phyloP scores from a whole-genome alignment of 2,888 invertebrate species.

The Mesorhabditis belari region DNA sequence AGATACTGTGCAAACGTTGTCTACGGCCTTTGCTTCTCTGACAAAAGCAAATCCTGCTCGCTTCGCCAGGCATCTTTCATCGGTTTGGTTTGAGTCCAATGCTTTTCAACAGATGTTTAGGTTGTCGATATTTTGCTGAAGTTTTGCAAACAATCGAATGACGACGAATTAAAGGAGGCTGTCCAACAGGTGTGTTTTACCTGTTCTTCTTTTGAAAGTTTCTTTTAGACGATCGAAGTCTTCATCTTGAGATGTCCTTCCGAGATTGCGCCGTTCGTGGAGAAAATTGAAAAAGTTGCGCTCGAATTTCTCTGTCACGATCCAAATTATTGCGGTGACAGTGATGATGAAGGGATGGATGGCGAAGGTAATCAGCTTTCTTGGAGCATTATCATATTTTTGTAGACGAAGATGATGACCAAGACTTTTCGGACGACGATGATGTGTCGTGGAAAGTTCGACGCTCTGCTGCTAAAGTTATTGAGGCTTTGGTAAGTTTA shows the following conservation, averaged over 20 bases:
- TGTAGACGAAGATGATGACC: constrained; percentile 56
- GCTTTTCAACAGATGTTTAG: constrained; percentile 5
- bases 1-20: not conserved
- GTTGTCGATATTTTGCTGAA: constrained; percentile 6
- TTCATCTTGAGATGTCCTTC: constrained; percentile 93
- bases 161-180: constrained; percentile 91
- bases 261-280: constrained; percentile 67
- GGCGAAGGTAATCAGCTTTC: constrained; percentile 57
- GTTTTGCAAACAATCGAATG: constrained; percentile 59
- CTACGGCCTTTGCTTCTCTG: constrained; percentile 4
- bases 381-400: not conserved
- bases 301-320: too few species aligned
- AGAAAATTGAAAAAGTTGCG: constrained; percentile 50
- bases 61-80: constrained; percentile 74
- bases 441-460: constrained; percentile 91
- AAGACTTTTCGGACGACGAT: constrained; percentile 97
- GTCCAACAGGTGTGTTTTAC: constrained; percentile 65
- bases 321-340: not conserved
- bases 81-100: constrained; percentile 11
- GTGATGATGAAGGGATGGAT: constrained; percentile 19
- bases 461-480: constrained; percentile 90
- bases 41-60: constrained; percentile 68
- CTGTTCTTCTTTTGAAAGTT: not conserved
- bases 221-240: constrained; percentile 75
- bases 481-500: constrained; percentile 76